These are phyloP conservation scores for Micronycteris hirsuta DNA, from an alignment of 2,113 vertebrate genomes.

Conservation along the genomic window DNA sequence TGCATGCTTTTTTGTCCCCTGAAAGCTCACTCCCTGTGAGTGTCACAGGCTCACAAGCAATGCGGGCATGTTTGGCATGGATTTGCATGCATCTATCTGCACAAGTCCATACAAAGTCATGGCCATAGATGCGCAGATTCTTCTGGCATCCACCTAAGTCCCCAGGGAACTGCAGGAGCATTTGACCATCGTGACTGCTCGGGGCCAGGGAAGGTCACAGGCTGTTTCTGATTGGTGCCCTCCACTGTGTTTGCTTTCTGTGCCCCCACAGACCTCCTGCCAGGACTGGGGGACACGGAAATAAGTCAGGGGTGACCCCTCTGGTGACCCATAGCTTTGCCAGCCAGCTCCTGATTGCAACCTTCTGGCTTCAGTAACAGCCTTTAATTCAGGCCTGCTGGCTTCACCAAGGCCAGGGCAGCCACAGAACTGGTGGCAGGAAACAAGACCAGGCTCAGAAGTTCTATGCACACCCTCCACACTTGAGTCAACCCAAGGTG, in stretches of 20 bases:
- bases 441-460: neutral
- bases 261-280: constrained; percentile 75
- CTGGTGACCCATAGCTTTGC: constrained; percentile 77
- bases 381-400: constrained; percentile 53
- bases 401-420: neutral
- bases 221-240: constrained; percentile 73
- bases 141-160: neutral
- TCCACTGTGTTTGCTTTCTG: constrained; percentile 78
- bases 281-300: constrained; percentile 74
- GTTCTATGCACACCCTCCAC: neutral
- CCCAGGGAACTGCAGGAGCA: constrained; percentile 38
- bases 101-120: neutral
- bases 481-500: neutral
- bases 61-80: neutral
- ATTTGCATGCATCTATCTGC: neutral
- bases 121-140: neutral
- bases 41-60: neutral
- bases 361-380: constrained; percentile 78
- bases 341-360: constrained; percentile 80
- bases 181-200: constrained; percentile 16
- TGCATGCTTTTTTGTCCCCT: neutral
- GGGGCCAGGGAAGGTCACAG: constrained; percentile 76
- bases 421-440: neutral
- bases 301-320: constrained; percentile 75
- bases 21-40: neutral